These are phyloP conservation scores for Motacilla tschutschensis DNA, from an alignment of 2,113 vertebrate species.

Conservation along the genomic window DNA sequence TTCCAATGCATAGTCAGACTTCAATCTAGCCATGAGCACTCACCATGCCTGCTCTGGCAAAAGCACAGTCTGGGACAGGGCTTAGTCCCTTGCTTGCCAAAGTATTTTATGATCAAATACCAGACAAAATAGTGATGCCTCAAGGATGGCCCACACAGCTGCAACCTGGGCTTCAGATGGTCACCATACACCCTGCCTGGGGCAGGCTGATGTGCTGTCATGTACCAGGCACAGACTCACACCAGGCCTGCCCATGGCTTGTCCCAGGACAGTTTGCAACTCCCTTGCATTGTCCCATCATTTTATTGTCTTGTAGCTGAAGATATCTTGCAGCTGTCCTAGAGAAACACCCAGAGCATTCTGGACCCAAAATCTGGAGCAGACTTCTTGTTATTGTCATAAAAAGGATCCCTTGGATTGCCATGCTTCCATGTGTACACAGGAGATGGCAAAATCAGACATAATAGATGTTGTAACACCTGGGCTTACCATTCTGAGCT, in stretches of 20 bases:
- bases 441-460: not conserved
- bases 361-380: not conserved
- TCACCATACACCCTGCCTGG: not conserved
- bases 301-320: not conserved
- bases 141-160: not conserved
- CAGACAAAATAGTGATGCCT: not conserved
- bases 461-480: not conserved
- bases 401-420: not conserved
- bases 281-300: not conserved
- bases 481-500: not conserved
- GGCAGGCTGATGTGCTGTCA: not conserved
- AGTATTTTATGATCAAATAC: not conserved
- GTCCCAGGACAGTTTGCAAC: not conserved
- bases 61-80: not conserved
- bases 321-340: not conserved
- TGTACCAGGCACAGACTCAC: not conserved
- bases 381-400: not conserved
- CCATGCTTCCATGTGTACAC: not conserved
- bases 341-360: not conserved
- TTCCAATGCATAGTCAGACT: not conserved
- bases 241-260: not conserved
- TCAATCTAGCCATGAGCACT: not conserved
- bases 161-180: not conserved
- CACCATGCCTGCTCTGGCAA: not conserved
- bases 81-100: not conserved